Conservation (phyloP, 2,113 vertebrate species). For the Lagopus muta region DNA sequence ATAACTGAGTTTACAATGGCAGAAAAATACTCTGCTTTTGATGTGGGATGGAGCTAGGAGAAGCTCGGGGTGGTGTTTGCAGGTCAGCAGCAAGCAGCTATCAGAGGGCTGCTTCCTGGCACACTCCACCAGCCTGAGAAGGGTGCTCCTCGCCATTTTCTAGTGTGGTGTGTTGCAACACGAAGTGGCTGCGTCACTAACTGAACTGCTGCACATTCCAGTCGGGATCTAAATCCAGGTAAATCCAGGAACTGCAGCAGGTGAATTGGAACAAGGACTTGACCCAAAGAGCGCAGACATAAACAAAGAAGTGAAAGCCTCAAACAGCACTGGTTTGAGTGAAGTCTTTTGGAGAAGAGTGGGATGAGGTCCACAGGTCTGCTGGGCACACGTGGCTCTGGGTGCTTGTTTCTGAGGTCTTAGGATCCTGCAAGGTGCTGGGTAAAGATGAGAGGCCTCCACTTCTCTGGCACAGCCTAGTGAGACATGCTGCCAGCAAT, state of each 20-base stretch:
- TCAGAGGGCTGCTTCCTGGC: background rate
- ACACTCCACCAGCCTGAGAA: background rate
- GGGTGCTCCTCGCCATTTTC: background rate
- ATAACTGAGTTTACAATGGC: background rate
- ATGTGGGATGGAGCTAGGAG: rapidly evolving
- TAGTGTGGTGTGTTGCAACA: background rate
- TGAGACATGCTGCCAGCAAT: background rate
- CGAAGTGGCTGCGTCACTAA: background rate
- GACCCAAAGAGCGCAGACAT: background rate
- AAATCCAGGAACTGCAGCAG: background rate
- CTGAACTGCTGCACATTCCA: background rate
- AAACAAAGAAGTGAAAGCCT: background rate
- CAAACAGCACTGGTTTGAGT: background rate
- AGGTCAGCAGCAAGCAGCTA: background rate
- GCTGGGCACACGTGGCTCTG: rapidly evolving
- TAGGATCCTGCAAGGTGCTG: background rate
- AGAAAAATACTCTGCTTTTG: background rate
- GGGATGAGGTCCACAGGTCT: background rate
- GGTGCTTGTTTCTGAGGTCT: background rate
- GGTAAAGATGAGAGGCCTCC: background rate
- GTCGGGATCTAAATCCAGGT: background rate
- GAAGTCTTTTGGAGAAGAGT: background rate
- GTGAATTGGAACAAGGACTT: background rate
- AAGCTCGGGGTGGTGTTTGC: background rate
- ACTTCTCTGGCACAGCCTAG: background rate